These are phyloP conservation scores for Drosophila setifemur DNA, from an alignment of 1,140 invertebrate species.

Conservation along the genomic window DNA sequence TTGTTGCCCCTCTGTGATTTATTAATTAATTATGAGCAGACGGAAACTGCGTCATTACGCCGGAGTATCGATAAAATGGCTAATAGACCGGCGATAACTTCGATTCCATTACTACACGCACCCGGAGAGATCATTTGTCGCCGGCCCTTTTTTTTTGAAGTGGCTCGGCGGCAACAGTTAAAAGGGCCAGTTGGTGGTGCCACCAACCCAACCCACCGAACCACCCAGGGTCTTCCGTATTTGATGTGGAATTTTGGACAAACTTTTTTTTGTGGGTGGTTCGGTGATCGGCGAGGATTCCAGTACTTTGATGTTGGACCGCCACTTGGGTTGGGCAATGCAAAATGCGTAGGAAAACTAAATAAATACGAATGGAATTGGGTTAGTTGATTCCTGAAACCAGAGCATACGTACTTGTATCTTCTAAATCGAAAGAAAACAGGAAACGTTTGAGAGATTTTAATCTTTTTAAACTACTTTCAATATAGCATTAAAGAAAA, in stretches of 20 bases:
- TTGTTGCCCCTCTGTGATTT: constrained; percentile 66
- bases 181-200: constrained; percentile 26
- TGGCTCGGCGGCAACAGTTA: constrained; percentile 48
- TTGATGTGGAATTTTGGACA: constrained; percentile 40
- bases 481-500: too few species aligned
- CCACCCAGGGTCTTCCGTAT: constrained; percentile 23
- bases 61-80: constrained; percentile 60
- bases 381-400: not conserved
- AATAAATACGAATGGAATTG: not conserved
- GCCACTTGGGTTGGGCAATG: constrained; percentile 42
- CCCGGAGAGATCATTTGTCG: constrained; percentile 55
- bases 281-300: constrained; percentile 8
- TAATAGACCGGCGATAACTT: constrained; percentile 61
- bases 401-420: not conserved
- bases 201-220: not conserved
- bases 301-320: constrained; percentile 54
- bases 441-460: too few species aligned
- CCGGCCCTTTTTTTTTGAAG: constrained; percentile 52
- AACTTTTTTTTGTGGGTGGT: not conserved
- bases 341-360: not conserved
- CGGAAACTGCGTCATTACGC: constrained; percentile 65
- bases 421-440: too few species aligned
- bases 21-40: constrained; percentile 76
- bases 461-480: too few species aligned
- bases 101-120: constrained; percentile 17